Evolutionary conservation across 2,113 vertebrate genomes (phyloP).

Genomic region (Percopsis transmontana): DNA sequence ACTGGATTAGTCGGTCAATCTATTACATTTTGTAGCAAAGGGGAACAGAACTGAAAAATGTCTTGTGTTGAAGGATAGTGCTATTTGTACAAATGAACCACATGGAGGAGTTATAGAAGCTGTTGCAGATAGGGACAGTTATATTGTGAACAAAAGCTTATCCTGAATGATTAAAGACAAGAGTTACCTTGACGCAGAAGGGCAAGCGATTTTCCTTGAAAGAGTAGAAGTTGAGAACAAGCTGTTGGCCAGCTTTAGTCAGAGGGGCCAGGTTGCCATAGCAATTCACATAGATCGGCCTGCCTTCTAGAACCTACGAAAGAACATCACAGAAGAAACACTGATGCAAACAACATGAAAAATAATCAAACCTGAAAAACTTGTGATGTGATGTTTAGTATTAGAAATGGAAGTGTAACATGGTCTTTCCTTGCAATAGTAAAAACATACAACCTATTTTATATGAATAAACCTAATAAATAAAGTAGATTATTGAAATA

Average conservation of each 20-base stretch:
- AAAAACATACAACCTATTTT: too few relatives aligned
- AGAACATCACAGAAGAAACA: not conserved
- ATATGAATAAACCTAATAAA: too few relatives aligned
- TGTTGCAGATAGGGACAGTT: too few relatives aligned
- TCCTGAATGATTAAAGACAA: not conserved
- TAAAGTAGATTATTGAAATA: too few relatives aligned
- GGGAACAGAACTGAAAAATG: conserved; percentile 23
- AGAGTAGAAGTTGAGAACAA: conserved; percentile 97
- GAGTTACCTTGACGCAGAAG: conserved; percentile 95
- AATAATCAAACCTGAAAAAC: too few relatives aligned
- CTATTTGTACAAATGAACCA: not conserved
- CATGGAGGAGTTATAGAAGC: too few relatives aligned
- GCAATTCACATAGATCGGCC: conserved; percentile 95
- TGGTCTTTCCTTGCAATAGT: too few relatives aligned
- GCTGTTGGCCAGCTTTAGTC: conserved; percentile 93
- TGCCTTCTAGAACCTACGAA: conserved; percentile 92
- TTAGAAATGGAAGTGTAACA: too few relatives aligned
- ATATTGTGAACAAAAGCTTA: too few relatives aligned
- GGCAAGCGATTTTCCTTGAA: conserved; percentile 99
- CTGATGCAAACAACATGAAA: not conserved
- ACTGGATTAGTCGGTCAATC: conserved; percentile 23
- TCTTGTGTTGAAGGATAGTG: not conserved
- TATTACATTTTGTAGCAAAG: conserved; percentile 9
- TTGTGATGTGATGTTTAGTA: too few relatives aligned
- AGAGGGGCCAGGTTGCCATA: conserved; percentile 95